phyloP scores from a whole-genome alignment of 2,113 vertebrate species.

The Thamnaconus septentrionalis region DNA sequence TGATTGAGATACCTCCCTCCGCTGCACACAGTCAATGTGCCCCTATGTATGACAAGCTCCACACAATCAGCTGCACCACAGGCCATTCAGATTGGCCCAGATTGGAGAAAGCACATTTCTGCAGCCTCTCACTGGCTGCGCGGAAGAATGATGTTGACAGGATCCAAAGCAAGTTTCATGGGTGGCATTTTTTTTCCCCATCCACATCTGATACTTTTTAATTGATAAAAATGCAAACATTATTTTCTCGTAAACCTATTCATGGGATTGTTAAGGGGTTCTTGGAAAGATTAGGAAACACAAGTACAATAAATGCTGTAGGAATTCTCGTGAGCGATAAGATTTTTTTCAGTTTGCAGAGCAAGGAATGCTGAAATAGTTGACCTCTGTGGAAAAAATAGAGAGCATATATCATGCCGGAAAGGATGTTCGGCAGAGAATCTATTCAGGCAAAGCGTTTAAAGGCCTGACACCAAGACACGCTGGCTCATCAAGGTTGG shows the following conservation, averaged over 20 bases:
- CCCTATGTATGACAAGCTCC: slow-evolving; percentile 63
- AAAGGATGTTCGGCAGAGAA: background rate
- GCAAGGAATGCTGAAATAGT: slow-evolving; percentile 24
- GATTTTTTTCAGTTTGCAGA: slow-evolving; percentile 17
- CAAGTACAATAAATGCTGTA: slow-evolving; percentile 2
- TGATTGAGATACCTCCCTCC: slow-evolving; percentile 69
- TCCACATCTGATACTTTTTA: slow-evolving; percentile 15
- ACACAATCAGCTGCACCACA: slow-evolving; percentile 61
- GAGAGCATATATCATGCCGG: slow-evolving; percentile 5
- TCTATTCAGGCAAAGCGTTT: slow-evolving; percentile 55
- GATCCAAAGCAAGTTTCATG: slow-evolving; percentile 37
- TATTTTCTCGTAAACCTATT: background rate
- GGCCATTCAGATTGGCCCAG: slow-evolving; percentile 53
- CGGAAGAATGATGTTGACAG: slow-evolving; percentile 28
- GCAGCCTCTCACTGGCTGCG: slow-evolving; percentile 38
- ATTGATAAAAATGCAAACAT: slow-evolving; percentile 23
- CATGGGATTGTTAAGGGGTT: slow-evolving; percentile 7
- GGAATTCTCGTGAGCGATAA: slow-evolving; percentile 4
- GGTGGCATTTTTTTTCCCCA: slow-evolving; percentile 26
- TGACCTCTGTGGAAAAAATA: slow-evolving; percentile 30
- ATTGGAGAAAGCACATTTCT: slow-evolving; percentile 57
- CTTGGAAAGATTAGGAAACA: slow-evolving; percentile 28
- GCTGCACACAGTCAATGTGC: slow-evolving; percentile 72
- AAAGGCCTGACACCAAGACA: slow-evolving; percentile 59
- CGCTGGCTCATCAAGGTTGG: slow-evolving; percentile 63